Evolutionary conservation across 2,797 vertebrate species (phyloP), one percentile per base, ranked within the genome.

Genomic region (Cynodonichthys magdalenae): DNA sequence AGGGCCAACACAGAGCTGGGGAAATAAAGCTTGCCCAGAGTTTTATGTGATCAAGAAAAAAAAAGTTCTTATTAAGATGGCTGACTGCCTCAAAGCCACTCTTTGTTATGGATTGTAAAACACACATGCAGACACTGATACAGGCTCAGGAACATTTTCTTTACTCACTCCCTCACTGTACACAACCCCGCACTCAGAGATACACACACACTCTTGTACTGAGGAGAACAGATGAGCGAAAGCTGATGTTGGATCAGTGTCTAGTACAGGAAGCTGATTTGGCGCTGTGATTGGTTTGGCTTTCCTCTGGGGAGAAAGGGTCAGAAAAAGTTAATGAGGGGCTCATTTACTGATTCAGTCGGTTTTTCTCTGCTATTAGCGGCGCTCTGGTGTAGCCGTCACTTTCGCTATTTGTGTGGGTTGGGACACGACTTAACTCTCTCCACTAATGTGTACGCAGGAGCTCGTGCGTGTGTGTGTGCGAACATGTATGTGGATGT

Each of bases 221-320:
- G 17, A 55, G 79, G 76, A 64, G 79, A 82, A 19, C 79, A 83
- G 84, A 84, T 81, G 83, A 89, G 82, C 49, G 52, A 79, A 86
- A 84, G 83, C 85, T 87, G 87, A 84, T 87, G 85, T 79, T 82
- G 78, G 82, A 89, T 85, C 77, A 78, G 85, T 71, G 84, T 89
- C 76, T 77, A 39, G 80, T 80, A 82, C 85, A 87, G 86, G 87
- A 89, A 88, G 87, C 81, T 74, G 84, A 94, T 95, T 94, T 94
- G 94, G 94, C 94, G 92, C 90, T 91, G 88, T 94, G 93, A 95
- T 94, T 94, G 94, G 94, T 83, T 91, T 94, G 94, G 81, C 87
- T 79, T 77, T 73, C 84, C 88, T 78, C 85, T 34, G 68, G 87
- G 90, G 82, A 87, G 74, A 77, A 24, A 17, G 79, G 89, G 90